Evolutionary conservation across 1,140 invertebrate species (phyloP), one percentile per base, ranked within the genome.

Genomic region (Steinernema feltiae): DNA sequence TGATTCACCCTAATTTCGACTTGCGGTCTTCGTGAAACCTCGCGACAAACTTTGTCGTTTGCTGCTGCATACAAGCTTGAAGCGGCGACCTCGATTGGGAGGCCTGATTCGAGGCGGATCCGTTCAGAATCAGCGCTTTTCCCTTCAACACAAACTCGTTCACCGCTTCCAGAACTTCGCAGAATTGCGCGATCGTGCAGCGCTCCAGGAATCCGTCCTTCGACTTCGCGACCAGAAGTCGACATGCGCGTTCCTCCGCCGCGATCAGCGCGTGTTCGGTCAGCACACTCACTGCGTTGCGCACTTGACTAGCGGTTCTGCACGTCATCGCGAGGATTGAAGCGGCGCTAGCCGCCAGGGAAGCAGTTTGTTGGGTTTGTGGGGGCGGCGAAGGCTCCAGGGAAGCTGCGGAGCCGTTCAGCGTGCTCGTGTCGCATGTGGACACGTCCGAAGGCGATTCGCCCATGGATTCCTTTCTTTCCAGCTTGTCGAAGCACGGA

Each of bases 1-100:
- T 17, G 75, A 92, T 83, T 83, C 76, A 88, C 77, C 91, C 92
- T 29, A 98, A 88, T 87, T 95, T 95, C 29, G 90, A 91, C 87
- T 93, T 93, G 53, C 92, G 88, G 83, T 95, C 93, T 69, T 91
- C 90, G 86, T 98, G 95, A 87, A 98, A 96, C 82, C 91, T 90
- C 81, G 93, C 91, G 48, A 97, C 92, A 89, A 95, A 97, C 48
- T 82, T 85, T 7, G 74, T 77, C 1, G 82, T 80, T 35, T 83
- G 81, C 29, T 81, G 78, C 48, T 85, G 76, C 7, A 85, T 79
- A 18, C 69, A 71, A 1, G 75, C 24, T 35, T 70, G 32, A 7
- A 86, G 41, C 18, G 82, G 82, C 30, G 82, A 85, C 1, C 82
- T 32, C 17, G 69, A 69, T 29, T 75, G 41, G 82, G 71, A 18